Conservation (phyloP, 2,113 vertebrate species). For the Opisthocomus hoazin region DNA sequence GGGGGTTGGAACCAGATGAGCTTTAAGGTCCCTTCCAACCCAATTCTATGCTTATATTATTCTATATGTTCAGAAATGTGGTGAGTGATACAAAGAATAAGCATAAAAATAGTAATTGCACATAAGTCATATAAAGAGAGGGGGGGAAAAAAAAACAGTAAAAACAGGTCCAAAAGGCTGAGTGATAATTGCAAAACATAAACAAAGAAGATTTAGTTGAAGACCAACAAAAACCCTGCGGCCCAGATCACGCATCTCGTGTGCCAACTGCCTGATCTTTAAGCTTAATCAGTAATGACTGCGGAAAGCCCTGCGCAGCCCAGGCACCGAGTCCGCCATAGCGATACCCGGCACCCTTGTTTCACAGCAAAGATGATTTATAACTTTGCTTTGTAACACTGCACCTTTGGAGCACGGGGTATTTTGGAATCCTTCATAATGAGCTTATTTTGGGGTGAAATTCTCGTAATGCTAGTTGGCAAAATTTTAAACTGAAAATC, state of each 20-base stretch:
- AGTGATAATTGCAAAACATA: neutral
- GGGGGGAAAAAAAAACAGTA: neutral
- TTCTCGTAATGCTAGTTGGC: neutral
- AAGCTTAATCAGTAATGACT: neutral
- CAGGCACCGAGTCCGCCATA: neutral
- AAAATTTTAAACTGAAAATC: neutral
- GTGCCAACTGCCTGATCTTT: neutral
- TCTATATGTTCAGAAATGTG: rapidly evolving
- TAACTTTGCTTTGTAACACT: neutral
- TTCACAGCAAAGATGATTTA: neutral
- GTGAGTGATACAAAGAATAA: neutral
- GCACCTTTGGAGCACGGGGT: neutral
- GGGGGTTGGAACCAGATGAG: too few relatives aligned
- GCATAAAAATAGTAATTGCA: neutral
- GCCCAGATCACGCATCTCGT: neutral
- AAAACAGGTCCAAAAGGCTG: neutral
- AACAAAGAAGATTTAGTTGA: neutral
- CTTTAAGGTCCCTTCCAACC: too few relatives aligned
- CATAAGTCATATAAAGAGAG: neutral
- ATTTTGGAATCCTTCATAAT: neutral
- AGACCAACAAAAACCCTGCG: neutral
- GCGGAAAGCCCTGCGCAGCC: neutral
- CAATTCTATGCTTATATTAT: too few relatives aligned
- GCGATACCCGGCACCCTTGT: neutral
- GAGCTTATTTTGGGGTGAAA: neutral